phyloP scores from a whole-genome alignment of 2,888 invertebrate species.

The Adelognathus sp. region DNA sequence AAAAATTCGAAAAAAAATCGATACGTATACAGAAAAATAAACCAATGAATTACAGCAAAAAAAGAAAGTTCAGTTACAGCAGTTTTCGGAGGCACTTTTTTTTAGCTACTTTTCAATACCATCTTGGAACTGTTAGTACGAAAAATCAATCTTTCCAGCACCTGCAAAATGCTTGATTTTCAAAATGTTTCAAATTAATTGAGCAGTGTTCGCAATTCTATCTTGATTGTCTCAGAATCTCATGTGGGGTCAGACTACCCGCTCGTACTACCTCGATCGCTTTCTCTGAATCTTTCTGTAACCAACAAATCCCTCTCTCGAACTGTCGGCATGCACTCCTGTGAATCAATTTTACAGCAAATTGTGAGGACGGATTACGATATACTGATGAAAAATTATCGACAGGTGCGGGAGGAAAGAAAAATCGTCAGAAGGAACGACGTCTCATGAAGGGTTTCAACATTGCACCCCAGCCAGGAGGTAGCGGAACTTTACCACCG shows the following conservation, averaged over 20 bases:
- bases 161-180: no score
- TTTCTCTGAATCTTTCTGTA: neutral
- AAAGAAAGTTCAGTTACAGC: no score
- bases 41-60: no score
- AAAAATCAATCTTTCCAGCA: no score
- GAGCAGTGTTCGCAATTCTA: no score
- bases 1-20: no score
- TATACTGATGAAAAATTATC: neutral
- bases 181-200: no score
- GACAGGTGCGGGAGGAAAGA: slow-evolving; percentile 93
- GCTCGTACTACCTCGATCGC: neutral
- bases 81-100: no score
- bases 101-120: no score
- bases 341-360: neutral
- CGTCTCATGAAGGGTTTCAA: slow-evolving; percentile 97
- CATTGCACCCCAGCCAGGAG: slow-evolving; percentile 87
- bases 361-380: neutral
- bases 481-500: slow-evolving; percentile 84
- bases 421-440: slow-evolving; percentile 95
- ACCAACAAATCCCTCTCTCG: neutral
- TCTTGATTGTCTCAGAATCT: no score
- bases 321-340: slow-evolving; percentile 15
- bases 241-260: neutral
- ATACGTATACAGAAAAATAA: no score
- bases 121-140: no score